These are phyloP conservation scores for Plestiodon gilberti DNA, from an alignment of 2,113 vertebrate genomes.

Conservation along the genomic window DNA sequence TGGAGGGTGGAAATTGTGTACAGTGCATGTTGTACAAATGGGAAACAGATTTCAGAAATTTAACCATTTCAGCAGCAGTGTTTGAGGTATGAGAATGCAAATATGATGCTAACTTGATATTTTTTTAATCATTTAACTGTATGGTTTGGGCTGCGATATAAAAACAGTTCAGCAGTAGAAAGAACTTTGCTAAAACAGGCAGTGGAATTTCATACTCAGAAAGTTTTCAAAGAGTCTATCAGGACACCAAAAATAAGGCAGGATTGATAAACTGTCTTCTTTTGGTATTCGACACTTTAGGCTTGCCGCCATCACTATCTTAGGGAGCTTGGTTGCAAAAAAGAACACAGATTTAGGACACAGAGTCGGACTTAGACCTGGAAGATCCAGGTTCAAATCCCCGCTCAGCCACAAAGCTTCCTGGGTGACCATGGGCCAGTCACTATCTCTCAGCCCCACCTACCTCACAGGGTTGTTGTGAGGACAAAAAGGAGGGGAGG, in stretches of 20 bases:
- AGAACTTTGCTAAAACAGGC: neutral
- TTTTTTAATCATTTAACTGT: neutral
- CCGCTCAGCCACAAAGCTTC: too few species aligned
- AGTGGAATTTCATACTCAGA: neutral
- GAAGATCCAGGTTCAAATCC: too few species aligned
- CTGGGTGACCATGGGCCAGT: too few species aligned
- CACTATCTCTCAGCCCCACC: too few species aligned
- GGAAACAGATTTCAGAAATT: conserved; percentile 37
- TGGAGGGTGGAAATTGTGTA: conserved; percentile 34
- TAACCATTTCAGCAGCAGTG: conserved; percentile 29
- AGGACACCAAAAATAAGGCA: neutral
- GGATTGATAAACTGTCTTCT: neutral
- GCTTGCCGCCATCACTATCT: neutral
- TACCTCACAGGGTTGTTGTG: too few species aligned
- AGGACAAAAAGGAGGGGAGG: too few species aligned
- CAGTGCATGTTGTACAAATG: conserved; percentile 43
- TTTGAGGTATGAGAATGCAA: conserved; percentile 2
- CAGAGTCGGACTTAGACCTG: too few species aligned
- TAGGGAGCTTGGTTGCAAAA: too few species aligned
- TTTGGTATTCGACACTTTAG: neutral
- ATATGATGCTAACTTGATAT: neutral
- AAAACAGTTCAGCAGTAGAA: neutral
- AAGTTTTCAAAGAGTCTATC: neutral
- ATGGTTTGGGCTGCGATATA: neutral
- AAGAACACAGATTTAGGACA: too few species aligned